Evolutionary conservation across 1,140 invertebrate genomes (phyloP), one percentile per base, ranked within the genome.

Genomic region (Drosophila trapezifrons): DNA sequence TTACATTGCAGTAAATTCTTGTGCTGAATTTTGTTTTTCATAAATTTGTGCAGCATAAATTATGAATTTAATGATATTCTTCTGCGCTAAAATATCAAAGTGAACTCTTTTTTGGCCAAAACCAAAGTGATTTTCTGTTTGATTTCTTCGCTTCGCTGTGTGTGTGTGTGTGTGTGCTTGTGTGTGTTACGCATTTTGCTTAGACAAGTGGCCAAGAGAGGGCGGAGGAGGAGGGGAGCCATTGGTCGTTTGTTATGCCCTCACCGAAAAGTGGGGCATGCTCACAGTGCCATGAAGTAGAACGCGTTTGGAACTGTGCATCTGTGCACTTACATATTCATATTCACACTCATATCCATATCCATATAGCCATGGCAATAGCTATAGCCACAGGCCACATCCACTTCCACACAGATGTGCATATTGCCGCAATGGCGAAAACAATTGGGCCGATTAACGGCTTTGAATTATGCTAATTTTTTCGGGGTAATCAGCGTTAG

Each of bases 201-300:
- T 49, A 67, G 64, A 67, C 64, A 67, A 67, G 64, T 67, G 66
- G 66, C 66, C 47, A 46, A 70, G 66, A 66, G 47, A 27, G 2
- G 32, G n/a, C 13, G 15, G 18, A 27, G 12, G 40, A 15, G 38
- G 20, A 29, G 57, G n/a, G n/a, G n/a, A 63, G 64, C 45, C 63
- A 69, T 69, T 69, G 65, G 65, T 66, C 65, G 66, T 69, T 70
- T 70, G 66, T 46, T 67, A 71, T 71, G 67, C 67, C 67, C 67
- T 71, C 67, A 71, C 67, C 65, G 29, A 52, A 71, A 71, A 47
- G 67, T 71, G 67, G 67, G 67, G 67, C 67, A 71, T 71, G 65
- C 67, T 71, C 67, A 71, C 67, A 58, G 38, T 71, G 66, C 65
- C 67, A 71, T 71, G 67, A 71, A 71, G 67, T 71, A 71, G 67